These are phyloP conservation scores for Poecile montanus DNA, from an alignment of 2,797 vertebrate species.

Conservation along the genomic window DNA sequence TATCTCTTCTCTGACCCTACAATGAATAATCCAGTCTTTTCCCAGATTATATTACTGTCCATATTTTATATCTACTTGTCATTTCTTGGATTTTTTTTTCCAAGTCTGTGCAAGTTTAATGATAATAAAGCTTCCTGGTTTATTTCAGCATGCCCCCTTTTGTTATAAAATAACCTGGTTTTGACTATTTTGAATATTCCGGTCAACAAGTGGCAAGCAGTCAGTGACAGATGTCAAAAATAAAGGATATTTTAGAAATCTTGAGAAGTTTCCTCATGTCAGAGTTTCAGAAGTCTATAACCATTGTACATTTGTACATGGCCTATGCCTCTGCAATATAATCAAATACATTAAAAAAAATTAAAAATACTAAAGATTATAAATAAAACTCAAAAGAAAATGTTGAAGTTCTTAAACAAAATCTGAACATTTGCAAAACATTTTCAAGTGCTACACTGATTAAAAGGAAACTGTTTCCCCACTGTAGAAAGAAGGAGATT, in stretches of 20 bases:
- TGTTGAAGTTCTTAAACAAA: neutral
- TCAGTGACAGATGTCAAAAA: neutral
- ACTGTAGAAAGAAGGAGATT: neutral
- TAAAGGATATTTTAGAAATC: neutral
- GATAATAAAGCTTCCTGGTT: neutral
- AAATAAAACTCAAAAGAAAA: neutral
- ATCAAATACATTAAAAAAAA: neutral
- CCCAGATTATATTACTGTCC: neutral
- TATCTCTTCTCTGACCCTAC: neutral
- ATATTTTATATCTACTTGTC: neutral
- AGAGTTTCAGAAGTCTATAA: neutral
- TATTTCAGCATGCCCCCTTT: neutral
- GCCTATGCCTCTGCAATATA: neutral
- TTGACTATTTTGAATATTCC: neutral
- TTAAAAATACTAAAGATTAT: neutral
- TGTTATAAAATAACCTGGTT: neutral
- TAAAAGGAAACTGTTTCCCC: neutral
- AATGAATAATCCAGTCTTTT: neutral
- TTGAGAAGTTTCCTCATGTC: neutral
- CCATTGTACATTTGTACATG: neutral
- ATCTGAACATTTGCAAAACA: neutral
- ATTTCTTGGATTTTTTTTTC: neutral
- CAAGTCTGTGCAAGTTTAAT: neutral
- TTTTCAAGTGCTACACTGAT: neutral
- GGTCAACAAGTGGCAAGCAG: neutral